Evolutionary conservation across 2,797 vertebrate species (phyloP).

Genomic region (Pseudotriccus pelzelni): DNA sequence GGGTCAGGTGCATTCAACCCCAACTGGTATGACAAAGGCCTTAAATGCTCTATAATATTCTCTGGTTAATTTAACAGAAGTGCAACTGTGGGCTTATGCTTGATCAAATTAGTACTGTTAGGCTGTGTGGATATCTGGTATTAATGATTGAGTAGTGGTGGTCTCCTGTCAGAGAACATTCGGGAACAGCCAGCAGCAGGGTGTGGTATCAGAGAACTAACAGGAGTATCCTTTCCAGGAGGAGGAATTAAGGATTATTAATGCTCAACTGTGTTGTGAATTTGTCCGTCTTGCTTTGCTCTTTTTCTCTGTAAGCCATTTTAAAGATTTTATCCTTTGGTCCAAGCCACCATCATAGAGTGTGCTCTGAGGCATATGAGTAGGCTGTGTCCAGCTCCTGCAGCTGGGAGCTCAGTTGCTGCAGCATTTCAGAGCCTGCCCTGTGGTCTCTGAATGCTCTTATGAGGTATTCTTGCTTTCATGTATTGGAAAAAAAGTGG

Average conservation of each 20-base stretch:
- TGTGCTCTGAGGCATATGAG: neutral
- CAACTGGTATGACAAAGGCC: neutral
- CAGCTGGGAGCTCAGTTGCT: neutral
- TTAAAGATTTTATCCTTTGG: neutral
- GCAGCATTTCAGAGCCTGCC: neutral
- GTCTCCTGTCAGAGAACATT: neutral
- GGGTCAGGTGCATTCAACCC: neutral
- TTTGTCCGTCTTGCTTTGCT: neutral
- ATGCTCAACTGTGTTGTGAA: neutral
- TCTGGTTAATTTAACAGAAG: neutral
- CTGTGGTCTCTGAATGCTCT: neutral
- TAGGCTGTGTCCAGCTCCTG: neutral
- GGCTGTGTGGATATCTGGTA: neutral
- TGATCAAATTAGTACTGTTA: neutral
- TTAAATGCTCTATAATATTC: neutral
- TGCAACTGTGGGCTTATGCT: neutral
- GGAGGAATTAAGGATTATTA: neutral
- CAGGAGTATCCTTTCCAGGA: neutral
- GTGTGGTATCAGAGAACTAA: neutral
- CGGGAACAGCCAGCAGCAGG: neutral
- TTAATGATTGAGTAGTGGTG: rapidly evolving
- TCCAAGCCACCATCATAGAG: neutral
- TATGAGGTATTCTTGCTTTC: neutral
- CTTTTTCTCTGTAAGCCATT: neutral
- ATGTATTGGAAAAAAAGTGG: neutral